Conservation (phyloP, 2,113 vertebrate genomes). For the Nesospiza acunhae region DNA sequence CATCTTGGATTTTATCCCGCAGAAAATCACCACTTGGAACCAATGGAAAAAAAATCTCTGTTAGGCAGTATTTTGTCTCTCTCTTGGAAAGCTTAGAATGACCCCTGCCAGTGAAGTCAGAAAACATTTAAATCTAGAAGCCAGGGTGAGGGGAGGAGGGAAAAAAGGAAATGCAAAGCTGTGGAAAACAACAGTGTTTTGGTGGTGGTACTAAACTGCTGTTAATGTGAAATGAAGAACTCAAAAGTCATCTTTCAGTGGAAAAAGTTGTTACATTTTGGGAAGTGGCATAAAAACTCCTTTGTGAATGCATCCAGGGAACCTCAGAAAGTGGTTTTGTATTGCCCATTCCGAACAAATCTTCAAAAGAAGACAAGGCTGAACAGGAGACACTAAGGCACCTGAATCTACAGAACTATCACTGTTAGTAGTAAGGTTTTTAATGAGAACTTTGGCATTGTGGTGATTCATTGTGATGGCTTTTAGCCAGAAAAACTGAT, state of each 20-base stretch:
- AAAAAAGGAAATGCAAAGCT: background rate
- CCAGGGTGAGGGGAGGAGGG: background rate
- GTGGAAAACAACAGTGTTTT: background rate
- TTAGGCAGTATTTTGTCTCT: background rate
- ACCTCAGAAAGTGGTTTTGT: background rate
- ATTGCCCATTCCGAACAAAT: background rate
- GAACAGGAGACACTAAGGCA: background rate
- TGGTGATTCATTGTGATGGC: background rate
- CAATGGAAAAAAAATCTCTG: background rate
- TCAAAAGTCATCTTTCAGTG: background rate
- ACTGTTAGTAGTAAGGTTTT: background rate
- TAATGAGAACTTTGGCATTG: background rate
- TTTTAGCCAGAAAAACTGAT: slow-evolving; percentile 36
- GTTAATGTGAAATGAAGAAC: background rate
- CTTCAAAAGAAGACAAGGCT: background rate
- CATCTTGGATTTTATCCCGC: background rate
- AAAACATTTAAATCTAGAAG: background rate
- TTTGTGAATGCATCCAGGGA: background rate
- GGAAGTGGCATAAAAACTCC: background rate
- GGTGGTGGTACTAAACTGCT: background rate
- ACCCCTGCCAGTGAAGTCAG: background rate
- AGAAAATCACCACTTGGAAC: background rate
- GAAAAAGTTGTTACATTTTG: background rate
- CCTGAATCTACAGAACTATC: background rate
- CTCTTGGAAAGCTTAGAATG: background rate